Evolutionary conservation across 2,888 invertebrate genomes (phyloP), one percentile per base, ranked within the genome.

Genomic region (Germaria angustata): DNA sequence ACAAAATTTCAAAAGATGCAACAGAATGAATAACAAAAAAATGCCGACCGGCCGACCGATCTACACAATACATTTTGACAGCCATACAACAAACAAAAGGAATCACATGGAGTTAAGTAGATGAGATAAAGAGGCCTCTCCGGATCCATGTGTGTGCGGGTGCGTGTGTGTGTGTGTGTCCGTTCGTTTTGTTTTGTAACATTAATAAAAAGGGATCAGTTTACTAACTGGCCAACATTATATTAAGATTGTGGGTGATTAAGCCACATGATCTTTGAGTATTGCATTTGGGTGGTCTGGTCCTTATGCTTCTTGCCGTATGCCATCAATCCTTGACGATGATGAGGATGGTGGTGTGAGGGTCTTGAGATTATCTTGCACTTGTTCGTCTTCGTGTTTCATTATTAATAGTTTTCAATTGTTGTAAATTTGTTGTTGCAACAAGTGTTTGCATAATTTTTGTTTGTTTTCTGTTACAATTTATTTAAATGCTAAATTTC

Each of bases 201-300:
- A 68, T 61, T 51, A 53, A 51, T 51, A 68, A 59, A 77, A 68
- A 71, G 51, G 66, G 73, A 66, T 73, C 72, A 61, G 65, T 82
- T 84, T 73, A 84, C 84, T 84, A 84, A 85, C 85, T 84, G 85
- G 83, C 85, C 84, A 84, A 85, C 75, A 85, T 84, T 82, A 81
- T 78, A 84, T 81, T 84, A 84, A 84, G 85, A 85, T 85, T 85
- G 85, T 85, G 85, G 85, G 85, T 84, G 84, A 85, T 84, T 85
- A 82, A 77, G 76, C 79, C 78, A 71, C 75, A 82, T 82, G 82
- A 82, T 79, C 69, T 36, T 73, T 28, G 68, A 36, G 69, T 32
- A 55, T 34, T 63, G 22, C 36, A 79, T 53, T 46, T 82, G 82
- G 82, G 82, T 82, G 82, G 82, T 82, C 81, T 9, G 15, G 6